Conservation (phyloP, 2,113 vertebrate species). For the Tetrao urogallus region DNA sequence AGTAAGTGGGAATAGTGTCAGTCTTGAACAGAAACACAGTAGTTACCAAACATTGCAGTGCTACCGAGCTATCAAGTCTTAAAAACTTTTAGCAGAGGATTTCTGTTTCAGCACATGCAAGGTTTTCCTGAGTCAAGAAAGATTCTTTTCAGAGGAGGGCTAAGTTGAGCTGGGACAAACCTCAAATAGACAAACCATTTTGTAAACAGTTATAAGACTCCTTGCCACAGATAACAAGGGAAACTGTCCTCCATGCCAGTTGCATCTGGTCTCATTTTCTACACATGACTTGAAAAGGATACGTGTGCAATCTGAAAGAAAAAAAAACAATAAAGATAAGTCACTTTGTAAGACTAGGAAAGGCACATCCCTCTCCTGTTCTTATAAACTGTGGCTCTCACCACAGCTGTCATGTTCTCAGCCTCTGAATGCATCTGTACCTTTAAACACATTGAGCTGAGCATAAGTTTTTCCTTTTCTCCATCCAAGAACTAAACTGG, state of each 20-base stretch:
- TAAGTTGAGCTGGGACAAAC: not conserved
- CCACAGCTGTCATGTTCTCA: not conserved
- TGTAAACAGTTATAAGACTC: not conserved
- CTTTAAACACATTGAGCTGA: accelerated
- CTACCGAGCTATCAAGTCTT: accelerated
- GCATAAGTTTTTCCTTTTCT: not conserved
- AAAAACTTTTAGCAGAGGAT: not conserved
- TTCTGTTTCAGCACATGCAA: accelerated
- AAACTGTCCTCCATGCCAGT: not conserved
- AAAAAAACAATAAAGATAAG: not conserved
- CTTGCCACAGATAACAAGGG: not conserved
- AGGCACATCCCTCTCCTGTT: not conserved
- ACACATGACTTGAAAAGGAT: not conserved
- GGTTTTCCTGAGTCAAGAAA: accelerated
- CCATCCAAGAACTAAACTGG: too few relatives aligned
- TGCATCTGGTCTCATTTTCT: not conserved
- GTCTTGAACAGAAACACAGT: not conserved
- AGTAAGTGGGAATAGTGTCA: not conserved
- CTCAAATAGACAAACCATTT: not conserved
- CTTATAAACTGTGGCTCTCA: not conserved
- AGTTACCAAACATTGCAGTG: not conserved
- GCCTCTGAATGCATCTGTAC: not conserved
- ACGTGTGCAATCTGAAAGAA: not conserved
- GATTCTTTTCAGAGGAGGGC: not conserved
- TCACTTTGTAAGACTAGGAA: not conserved